Percentiles rank a stretch among this genome's conserved stretches.
Evolutionary conservation across 2,113 vertebrate species (phyloP).

Genomic region (Rhodinocichla rosea): DNA sequence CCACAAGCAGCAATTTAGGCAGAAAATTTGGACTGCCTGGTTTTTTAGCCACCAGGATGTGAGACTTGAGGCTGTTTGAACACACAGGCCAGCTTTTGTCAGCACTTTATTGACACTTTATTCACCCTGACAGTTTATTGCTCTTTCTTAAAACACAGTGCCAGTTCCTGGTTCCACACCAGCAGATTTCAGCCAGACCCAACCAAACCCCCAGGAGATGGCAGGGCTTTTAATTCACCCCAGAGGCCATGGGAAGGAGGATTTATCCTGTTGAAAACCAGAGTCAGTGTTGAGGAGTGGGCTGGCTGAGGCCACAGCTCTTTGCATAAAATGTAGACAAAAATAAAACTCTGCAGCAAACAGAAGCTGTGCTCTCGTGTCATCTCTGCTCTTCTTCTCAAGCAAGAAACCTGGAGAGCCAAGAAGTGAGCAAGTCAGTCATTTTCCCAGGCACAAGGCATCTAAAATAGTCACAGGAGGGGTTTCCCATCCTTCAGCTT

Average conservation of each 20-base stretch:
- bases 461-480: background rate
- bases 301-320: background rate
- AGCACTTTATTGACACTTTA: background rate
- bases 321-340: background rate
- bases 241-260: background rate
- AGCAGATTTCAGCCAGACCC: background rate
- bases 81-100: background rate
- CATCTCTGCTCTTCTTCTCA: background rate
- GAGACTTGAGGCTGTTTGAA: background rate
- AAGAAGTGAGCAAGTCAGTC: background rate
- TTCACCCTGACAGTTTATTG: background rate
- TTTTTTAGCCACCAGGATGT: background rate
- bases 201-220: background rate
- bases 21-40: background rate
- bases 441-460: background rate
- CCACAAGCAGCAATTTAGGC: background rate
- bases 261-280: background rate
- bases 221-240: background rate
- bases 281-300: rapidly evolving
- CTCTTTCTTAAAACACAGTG: background rate
- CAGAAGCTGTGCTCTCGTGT: background rate
- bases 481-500: background rate
- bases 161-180: background rate
- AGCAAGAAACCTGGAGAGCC: background rate
- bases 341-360: background rate